These are phyloP conservation scores for Drosophila mayri DNA, from an alignment of 1,140 invertebrate genomes.

Conservation along the genomic window DNA sequence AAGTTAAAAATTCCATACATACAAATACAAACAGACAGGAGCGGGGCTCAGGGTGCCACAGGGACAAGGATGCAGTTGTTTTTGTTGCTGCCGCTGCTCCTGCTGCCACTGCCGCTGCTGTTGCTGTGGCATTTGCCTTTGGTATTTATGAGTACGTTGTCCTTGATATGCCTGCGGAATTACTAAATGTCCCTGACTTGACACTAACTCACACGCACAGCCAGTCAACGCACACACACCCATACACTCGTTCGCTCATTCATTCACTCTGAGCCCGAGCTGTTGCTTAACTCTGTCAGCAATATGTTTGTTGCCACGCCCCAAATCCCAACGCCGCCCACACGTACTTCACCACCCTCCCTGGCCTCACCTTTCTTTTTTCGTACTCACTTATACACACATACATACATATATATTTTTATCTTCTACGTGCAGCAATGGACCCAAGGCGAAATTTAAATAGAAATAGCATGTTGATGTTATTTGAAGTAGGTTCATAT, in stretches of 20 bases:
- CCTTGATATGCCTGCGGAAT: slow-evolving; percentile 81
- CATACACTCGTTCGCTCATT: slow-evolving; percentile 55
- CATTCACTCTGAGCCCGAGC: slow-evolving; percentile 48
- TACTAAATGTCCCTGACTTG: slow-evolving; percentile 82
- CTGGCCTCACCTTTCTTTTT: slow-evolving; percentile 8
- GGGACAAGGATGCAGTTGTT: slow-evolving; percentile 58
- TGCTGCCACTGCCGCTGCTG: slow-evolving; percentile 42
- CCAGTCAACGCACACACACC: slow-evolving; percentile 37
- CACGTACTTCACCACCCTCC: slow-evolving; percentile 23
- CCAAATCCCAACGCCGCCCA: slow-evolving; percentile 38
- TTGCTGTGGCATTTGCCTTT: slow-evolving; percentile 75
- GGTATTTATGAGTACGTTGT: slow-evolving; percentile 84
- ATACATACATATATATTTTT: slow-evolving; percentile 57
- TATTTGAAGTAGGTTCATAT: slow-evolving; percentile 79
- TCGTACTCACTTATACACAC: slow-evolving; percentile 18
- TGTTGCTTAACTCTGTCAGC: slow-evolving; percentile 72
- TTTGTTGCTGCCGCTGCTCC: slow-evolving; percentile 36
- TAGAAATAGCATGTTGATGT: slow-evolving; percentile 80
- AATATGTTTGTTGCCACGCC: slow-evolving; percentile 72
- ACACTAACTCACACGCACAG: slow-evolving; percentile 66
- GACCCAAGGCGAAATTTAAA: slow-evolving; percentile 72
- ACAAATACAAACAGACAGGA: slow-evolving; percentile 70
- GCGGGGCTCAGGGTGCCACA: slow-evolving; percentile 2
- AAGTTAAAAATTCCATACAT: slow-evolving; percentile 83
- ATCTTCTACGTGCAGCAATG: slow-evolving; percentile 78